Conservation (phyloP, 2,113 vertebrate species). For the Acanthisitta chloris region DNA sequence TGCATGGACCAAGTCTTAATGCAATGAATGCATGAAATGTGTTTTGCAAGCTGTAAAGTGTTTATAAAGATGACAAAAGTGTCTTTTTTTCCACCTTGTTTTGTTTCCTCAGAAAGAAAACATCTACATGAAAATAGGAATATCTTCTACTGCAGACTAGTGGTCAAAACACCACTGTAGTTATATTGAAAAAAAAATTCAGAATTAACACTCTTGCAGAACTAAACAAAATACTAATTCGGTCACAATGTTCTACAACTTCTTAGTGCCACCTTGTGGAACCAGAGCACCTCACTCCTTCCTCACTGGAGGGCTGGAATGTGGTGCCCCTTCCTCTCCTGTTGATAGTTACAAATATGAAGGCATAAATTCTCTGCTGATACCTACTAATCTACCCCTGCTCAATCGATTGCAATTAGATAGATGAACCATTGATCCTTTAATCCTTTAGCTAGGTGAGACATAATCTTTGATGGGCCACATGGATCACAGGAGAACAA, state of each 20-base stretch:
- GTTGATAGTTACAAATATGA: rapidly evolving
- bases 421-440: not conserved
- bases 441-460: not conserved
- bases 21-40: not conserved
- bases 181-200: not conserved
- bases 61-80: not conserved
- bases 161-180: not conserved
- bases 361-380: not conserved
- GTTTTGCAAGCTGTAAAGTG: not conserved
- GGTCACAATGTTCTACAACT: not conserved
- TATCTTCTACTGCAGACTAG: not conserved
- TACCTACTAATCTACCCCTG: not conserved
- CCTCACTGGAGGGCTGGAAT: rapidly evolving
- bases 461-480: not conserved
- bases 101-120: not conserved
- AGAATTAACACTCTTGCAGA: not conserved
- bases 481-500: not conserved
- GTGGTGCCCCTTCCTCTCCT: not conserved
- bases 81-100: rapidly evolving
- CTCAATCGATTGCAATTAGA: not conserved
- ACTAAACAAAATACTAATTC: not conserved
- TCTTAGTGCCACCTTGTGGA: slow-evolving; percentile 75
- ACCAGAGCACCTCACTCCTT: not conserved
- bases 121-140: not conserved
- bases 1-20: not conserved